Conservation (phyloP, 2,797 vertebrate genomes). For the Silurus lanzhouensis region DNA sequence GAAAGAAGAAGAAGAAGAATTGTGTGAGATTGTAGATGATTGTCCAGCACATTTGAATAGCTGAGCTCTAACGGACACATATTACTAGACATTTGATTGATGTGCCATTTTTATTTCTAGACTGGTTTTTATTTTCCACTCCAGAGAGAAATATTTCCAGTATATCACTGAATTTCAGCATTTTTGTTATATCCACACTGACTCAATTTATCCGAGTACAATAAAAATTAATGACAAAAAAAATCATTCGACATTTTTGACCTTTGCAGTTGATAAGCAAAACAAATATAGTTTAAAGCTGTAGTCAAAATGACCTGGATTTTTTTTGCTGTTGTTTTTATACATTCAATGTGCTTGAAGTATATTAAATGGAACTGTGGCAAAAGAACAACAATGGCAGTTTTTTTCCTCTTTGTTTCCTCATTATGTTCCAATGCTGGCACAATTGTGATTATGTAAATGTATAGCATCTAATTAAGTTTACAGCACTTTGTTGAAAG, state of each 20-base stretch:
- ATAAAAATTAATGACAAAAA: constrained; percentile 22
- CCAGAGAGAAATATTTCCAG: neutral
- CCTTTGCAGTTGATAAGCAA: neutral
- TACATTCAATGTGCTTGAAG: neutral
- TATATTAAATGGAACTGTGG: neutral
- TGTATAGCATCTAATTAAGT: neutral
- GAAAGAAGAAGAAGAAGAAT: too few relatives aligned
- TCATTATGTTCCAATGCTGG: neutral
- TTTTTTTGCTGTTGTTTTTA: too few relatives aligned
- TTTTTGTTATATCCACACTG: constrained; percentile 12
- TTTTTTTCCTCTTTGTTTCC: neutral
- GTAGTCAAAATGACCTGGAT: neutral
- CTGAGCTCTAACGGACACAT: neutral
- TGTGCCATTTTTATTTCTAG: constrained; percentile 29
- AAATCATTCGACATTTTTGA: neutral
- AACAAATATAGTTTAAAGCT: neutral
- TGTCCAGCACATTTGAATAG: constrained; percentile 1
- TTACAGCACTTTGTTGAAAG: too few relatives aligned
- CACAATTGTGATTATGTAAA: neutral
- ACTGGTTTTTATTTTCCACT: neutral
- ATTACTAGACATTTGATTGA: constrained; percentile 15
- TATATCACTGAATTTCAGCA: neutral
- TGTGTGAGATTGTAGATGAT: neutral
- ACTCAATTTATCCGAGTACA: constrained; percentile 17
- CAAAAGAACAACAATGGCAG: neutral